Evolutionary conservation across 2,888 invertebrate species (phyloP), one percentile per base, ranked within the genome.

Genomic region (Brachypalpus laphriformis): DNA sequence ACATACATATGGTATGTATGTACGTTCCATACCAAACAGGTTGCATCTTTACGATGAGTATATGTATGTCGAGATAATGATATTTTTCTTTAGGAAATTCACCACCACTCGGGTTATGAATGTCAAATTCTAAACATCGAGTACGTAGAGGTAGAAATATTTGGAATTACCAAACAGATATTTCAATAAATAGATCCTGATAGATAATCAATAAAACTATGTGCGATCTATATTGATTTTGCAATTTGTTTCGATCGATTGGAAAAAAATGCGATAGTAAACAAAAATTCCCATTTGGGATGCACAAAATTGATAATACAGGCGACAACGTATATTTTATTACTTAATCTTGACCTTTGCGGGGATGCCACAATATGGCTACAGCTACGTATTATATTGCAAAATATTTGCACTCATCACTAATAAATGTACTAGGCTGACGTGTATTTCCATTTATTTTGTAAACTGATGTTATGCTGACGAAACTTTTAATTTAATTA

Each of bases 361-460:
- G 18, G 42, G 49, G 16, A 22, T 9, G 18, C 25, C 20, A 57
- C 56, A 66, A 57, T 66, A 66, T 75, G 47, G 57, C 75, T 20
- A 20, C 37, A 14, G 14, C 34, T 34, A 34, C 3, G 34, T 6
- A 31, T n/a, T n/a, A n/a, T 56, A 25, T 45, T 37, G 6, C 42
- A 42, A 59, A 31, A 47, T 18, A 25, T 65, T 75, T 75, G 65
- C 75, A 66, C 65, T 65, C 56, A 75, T 75, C 65, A 71, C 71
- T 71, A 71, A 18, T 37, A 25, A 71, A 68, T 45, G 14, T 54
- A 6, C 40, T 14, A 14, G 6, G 31, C 31, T 70, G 56, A 63
- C 63, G 68, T 70, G 31, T 54, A 25, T 56, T 6, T 28, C 2
- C 2, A 28, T 45, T 45, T 54, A 25, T 68, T 45, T 42, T 42